These are phyloP conservation scores for Pagrus major DNA, from an alignment of 2,113 vertebrate species.

Conservation along the genomic window DNA sequence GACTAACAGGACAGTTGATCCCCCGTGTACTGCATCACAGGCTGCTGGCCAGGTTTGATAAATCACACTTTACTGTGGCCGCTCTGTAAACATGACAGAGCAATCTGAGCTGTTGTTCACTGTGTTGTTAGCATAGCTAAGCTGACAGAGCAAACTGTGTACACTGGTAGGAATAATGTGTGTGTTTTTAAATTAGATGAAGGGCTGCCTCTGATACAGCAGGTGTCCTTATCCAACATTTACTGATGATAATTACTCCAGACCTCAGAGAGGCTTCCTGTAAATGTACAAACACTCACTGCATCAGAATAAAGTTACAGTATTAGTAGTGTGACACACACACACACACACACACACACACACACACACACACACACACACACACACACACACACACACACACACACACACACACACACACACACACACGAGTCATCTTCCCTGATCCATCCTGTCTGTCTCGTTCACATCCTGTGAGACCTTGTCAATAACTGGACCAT, in stretches of 20 bases:
- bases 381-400: no score
- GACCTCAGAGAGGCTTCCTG: neutral
- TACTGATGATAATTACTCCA: neutral
- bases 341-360: no score
- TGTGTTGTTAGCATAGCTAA: neutral
- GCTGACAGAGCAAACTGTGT: neutral
- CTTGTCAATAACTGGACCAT: slow-evolving; percentile 17
- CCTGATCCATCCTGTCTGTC: slow-evolving; percentile 16
- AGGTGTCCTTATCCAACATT: slow-evolving; percentile 2
- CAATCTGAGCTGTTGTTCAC: neutral
- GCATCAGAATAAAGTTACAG: neutral
- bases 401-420: no score
- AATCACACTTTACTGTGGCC: neutral
- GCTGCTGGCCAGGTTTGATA: slow-evolving; percentile 10
- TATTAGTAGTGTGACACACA: neutral
- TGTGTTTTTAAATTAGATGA: neutral
- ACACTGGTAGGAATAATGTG: neutral
- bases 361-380: no score
- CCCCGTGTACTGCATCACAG: neutral
- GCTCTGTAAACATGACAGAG: neutral
- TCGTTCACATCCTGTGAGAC: slow-evolving; percentile 34
- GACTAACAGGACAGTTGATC: neutral
- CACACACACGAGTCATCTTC: slow-evolving; percentile 36
- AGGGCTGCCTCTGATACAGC: neutral
- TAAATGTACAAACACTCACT: neutral